Base-by-base conservation (phyloP, 2,797 vertebrate species). In the Hafferia zeledoni region DNA sequence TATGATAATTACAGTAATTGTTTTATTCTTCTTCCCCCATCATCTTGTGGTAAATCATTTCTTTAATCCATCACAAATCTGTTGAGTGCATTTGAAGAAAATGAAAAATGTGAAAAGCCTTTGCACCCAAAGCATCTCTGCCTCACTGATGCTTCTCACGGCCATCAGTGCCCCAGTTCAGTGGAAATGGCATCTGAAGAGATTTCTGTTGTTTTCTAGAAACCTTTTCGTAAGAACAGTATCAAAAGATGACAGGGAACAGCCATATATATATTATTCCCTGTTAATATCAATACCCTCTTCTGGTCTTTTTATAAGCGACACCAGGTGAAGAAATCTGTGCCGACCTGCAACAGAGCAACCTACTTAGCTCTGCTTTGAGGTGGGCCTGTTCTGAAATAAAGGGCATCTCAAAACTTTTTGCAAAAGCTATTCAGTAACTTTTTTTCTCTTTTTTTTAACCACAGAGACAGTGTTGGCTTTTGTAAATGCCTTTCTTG, bases 311-410 rank as follows among this genome's bases (percentile, higher is more conserved):
- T 94, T 94, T 87, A 76, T 94, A 96, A 91, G 68, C 0, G 6
- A 82, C 52, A 56, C 63, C 56, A 69, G 83, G 76, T 18, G 63
- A 95, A 95, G 87, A 74, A 95, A 95, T 94, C 84, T 83, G 87
- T 94, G 92, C 69, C 2, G 1, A 76, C 83, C 79, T 90, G 85
- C 89, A 94, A 64, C 85, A 87, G 89, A 87, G 95, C 95, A 97
- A 91, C 95, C 94, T 95, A 95, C 94, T 96, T 96, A 89, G 85
- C 87, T 93, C 31, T 80, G 83, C 94, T 96, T 96, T 96, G 94
- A 94, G 93, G 41, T 68, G 46, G 49, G 43, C 80, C 43, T 80
- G 37, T 47, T 72, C 80, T 68, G 67, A 27, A 91, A 87, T 47
- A 70, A 76, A 94, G 76, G 46, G 19, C 1, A 2, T 52, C 83